Percentiles rank a stretch among this genome's conserved stretches.
phyloP scores from a whole-genome alignment of 2,113 vertebrate species.

The Bombycilla garrulus region DNA sequence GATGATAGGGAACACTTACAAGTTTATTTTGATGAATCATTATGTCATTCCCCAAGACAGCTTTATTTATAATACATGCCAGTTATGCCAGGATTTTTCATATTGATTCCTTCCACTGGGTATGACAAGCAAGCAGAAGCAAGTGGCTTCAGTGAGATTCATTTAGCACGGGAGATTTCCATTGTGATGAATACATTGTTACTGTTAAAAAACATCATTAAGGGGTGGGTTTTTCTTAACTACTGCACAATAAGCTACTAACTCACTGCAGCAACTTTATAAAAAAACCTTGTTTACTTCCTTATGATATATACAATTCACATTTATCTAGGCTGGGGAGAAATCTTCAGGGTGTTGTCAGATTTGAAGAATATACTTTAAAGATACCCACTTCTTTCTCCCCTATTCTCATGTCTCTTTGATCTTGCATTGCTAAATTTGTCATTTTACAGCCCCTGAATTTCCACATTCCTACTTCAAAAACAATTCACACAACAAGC shows the following conservation, averaged over 20 bases:
- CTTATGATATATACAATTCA: neutral
- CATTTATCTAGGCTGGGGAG: neutral
- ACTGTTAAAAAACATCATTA: neutral
- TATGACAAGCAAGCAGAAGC: neutral
- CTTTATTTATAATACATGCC: conserved; percentile 29
- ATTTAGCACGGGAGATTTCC: neutral
- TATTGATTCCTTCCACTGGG: neutral
- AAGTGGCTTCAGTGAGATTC: neutral
- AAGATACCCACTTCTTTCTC: neutral
- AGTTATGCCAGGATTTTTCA: neutral
- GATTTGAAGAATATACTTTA: neutral
- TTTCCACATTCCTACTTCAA: neutral
- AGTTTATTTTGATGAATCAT: neutral
- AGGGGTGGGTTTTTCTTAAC: neutral
- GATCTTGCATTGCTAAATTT: neutral
- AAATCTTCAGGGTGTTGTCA: neutral
- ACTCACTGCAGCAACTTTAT: neutral
- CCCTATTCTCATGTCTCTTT: neutral
- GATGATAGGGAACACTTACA: neutral
- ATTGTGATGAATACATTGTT: neutral
- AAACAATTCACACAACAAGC: neutral
- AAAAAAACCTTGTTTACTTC: neutral
- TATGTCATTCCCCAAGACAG: neutral
- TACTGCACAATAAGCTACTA: neutral
- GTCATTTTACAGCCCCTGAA: neutral